Percentiles rank a stretch among this genome's conserved stretches.
phyloP scores from a whole-genome alignment of 2,113 vertebrate genomes.

The Sebastes schlegelii region DNA sequence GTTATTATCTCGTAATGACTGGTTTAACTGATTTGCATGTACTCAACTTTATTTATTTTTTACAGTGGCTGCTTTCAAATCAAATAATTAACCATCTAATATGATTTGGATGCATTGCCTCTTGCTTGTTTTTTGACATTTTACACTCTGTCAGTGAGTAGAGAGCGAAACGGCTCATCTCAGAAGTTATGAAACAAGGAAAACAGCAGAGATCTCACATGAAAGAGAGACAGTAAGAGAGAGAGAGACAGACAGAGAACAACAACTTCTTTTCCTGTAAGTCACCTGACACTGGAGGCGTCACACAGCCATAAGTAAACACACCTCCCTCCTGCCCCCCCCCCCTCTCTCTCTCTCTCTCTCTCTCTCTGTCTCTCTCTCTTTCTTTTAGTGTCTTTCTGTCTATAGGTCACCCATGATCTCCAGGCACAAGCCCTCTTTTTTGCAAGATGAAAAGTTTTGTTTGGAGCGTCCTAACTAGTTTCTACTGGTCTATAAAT shows the following conservation, averaged over 20 bases:
- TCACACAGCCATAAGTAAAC: conserved; percentile 70
- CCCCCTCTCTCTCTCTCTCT: conserved; percentile 25
- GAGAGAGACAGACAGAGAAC: conserved; percentile 39
- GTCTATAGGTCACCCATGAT: conserved; percentile 16
- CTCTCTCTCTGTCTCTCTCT: conserved; percentile 8
- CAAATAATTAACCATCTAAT: neutral
- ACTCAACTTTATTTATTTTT: neutral
- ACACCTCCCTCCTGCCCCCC: conserved; percentile 43
- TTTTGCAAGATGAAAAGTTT: conserved; percentile 40
- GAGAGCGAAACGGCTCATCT: conserved; percentile 14
- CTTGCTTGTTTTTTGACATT: neutral
- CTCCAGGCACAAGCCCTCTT: conserved; percentile 16
- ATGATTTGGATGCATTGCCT: neutral
- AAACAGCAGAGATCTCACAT: neutral
- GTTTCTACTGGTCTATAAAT: conserved; percentile 28
- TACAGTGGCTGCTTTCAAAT: neutral
- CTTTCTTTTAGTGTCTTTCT: neutral
- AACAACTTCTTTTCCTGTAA: conserved; percentile 77
- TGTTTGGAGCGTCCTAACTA: conserved; percentile 2
- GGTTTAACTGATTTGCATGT: neutral
- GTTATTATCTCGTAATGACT: conserved; percentile 6
- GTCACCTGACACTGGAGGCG: conserved; percentile 79
- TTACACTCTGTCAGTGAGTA: neutral
- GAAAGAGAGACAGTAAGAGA: conserved; percentile 27
- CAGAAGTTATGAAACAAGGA: conserved; percentile 35